Conservation (phyloP, 1,140 invertebrate genomes). For the Tetragonula clypearis region DNA sequence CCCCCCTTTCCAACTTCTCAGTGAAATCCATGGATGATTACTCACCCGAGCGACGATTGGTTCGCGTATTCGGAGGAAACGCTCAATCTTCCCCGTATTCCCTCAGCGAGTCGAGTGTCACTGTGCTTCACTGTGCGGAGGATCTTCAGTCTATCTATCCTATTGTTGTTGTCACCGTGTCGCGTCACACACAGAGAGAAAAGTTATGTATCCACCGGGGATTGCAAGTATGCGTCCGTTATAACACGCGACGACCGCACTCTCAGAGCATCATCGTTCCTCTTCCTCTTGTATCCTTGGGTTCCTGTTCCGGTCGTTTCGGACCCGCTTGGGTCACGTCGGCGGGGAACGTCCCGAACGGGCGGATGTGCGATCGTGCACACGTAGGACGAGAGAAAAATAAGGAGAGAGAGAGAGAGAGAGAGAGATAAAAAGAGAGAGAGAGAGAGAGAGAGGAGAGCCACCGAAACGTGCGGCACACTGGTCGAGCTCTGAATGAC, state of each 20-base stretch:
- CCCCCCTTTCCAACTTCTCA: not conserved
- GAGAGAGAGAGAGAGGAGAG: slow-evolving; percentile 27
- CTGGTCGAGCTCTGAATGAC: slow-evolving; percentile 71
- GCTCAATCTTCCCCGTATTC: not conserved
- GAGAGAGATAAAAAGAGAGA: no score
- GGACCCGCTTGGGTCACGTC: no score
- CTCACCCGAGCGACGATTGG: slow-evolving; percentile 30
- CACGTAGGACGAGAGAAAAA: slow-evolving; percentile 27
- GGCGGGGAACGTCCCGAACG: not conserved
- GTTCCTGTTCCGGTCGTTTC: not conserved
- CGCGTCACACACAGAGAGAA: not conserved
- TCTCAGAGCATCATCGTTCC: slow-evolving; percentile 36
- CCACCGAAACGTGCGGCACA: slow-evolving; percentile 61
- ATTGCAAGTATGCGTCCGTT: not conserved
- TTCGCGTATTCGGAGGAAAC: not conserved
- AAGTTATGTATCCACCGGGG: no score
- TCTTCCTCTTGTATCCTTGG: not conserved
- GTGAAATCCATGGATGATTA: not conserved
- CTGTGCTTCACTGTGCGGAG: no score
- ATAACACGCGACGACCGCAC: not conserved
- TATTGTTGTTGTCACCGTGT: no score
- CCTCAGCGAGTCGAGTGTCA: no score
- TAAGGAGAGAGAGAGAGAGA: no score
- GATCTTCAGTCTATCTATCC: no score
- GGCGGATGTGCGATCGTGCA: not conserved